A percentile compares a stretch with the other conserved stretches of the same genome.
Evolutionary conservation across 2,113 vertebrate genomes (phyloP).

Genomic region (Nycticryphes semicollaris): DNA sequence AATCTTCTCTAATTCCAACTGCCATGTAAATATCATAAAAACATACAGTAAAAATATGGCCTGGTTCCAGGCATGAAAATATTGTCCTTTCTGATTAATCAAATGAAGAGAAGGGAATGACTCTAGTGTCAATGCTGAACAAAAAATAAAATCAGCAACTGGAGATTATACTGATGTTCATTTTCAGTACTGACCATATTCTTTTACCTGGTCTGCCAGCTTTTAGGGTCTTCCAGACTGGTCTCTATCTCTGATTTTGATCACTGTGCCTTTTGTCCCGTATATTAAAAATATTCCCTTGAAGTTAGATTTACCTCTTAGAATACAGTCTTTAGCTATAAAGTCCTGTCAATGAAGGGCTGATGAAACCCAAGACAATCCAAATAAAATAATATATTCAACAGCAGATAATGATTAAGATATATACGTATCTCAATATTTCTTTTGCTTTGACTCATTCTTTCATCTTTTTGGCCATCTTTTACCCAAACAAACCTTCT

Average conservation of each 20-base stretch:
- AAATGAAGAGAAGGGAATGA: neutral
- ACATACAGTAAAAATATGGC: neutral
- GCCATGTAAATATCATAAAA: conserved; percentile 38
- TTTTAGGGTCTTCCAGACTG: neutral
- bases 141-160: neutral
- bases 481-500: neutral
- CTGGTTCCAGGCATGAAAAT: conserved; percentile 22
- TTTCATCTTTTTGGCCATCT: neutral
- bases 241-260: neutral
- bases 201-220: neutral
- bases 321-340: neutral
- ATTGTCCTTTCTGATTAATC: conserved; percentile 28
- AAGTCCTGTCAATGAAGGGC: neutral
- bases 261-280: neutral
- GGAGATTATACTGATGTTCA: neutral
- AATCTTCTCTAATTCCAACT: conserved; percentile 15
- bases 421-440: neutral
- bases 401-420: neutral
- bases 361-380: neutral
- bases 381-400: neutral
- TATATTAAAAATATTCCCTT: neutral
- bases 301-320: neutral
- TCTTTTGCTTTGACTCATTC: neutral
- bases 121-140: neutral
- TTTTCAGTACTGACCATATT: neutral